Conservation (phyloP, 2,113 vertebrate genomes). For the Anarhynchus alexandrinus region DNA sequence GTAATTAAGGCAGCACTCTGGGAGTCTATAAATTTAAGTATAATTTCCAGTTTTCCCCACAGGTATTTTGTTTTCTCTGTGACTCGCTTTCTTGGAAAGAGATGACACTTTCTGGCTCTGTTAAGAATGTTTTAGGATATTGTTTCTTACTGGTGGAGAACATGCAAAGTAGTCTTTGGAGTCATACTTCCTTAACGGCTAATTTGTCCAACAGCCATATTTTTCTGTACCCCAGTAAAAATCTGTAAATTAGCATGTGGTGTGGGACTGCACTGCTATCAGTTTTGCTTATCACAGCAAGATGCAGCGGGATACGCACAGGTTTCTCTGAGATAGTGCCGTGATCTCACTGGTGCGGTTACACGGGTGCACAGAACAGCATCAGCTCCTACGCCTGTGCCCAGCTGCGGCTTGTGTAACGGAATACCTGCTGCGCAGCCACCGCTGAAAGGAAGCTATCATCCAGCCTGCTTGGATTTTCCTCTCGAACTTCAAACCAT, state of each 20-base stretch:
- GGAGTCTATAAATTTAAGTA: not conserved
- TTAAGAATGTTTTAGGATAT: not conserved
- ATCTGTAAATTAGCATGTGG: not conserved
- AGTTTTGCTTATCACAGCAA: not conserved
- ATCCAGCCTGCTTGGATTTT: not conserved
- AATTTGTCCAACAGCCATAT: not conserved
- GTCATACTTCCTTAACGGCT: not conserved
- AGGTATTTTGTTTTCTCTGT: not conserved
- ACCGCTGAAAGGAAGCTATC: not conserved
- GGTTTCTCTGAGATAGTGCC: not conserved
- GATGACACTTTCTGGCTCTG: not conserved
- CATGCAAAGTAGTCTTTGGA: not conserved
- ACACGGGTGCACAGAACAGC: not conserved
- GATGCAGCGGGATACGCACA: fast-evolving
- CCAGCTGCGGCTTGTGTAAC: not conserved
- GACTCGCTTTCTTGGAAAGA: not conserved
- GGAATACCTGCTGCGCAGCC: not conserved
- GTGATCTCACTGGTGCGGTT: not conserved
- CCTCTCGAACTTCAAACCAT: not conserved
- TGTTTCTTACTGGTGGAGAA: not conserved
- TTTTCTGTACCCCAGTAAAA: not conserved
- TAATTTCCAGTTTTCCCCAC: not conserved
- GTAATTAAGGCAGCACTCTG: not conserved
- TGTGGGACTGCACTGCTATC: not conserved
- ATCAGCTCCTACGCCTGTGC: not conserved